phyloP scores from a whole-genome alignment of 1,140 invertebrate species.

The Campoletis sonorensis region DNA sequence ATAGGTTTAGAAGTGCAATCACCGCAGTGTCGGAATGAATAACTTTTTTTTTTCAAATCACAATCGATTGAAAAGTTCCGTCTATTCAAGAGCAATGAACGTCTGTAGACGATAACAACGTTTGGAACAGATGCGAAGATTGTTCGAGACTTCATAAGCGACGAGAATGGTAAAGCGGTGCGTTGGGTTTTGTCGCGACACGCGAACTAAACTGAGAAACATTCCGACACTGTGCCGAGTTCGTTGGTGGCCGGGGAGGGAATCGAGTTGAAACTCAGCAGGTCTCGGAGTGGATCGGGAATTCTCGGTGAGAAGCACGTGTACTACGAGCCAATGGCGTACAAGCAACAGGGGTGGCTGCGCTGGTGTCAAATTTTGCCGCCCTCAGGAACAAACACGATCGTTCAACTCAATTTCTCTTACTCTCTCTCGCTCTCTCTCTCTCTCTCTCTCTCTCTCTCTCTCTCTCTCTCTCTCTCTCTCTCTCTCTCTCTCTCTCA shows the following conservation, averaged over 20 bases:
- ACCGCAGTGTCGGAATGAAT: no score
- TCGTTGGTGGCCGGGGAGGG: slow-evolving; percentile 14
- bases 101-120: not conserved
- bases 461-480: no score
- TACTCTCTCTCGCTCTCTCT: no score
- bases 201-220: slow-evolving; percentile 70
- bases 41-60: no score
- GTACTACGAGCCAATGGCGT: slow-evolving; percentile 54
- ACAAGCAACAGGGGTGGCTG: slow-evolving; percentile 24
- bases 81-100: no score
- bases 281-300: slow-evolving; percentile 62
- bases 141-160: not conserved
- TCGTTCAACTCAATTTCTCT: slow-evolving; percentile 10
- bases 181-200: slow-evolving; percentile 56
- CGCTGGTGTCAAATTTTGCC: slow-evolving; percentile 52
- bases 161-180: slow-evolving; percentile 6
- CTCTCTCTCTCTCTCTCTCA: no score
- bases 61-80: no score
- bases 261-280: slow-evolving; percentile 62
- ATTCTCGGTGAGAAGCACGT: slow-evolving; percentile 69
- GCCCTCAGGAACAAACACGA: slow-evolving; percentile 32
- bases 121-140: slow-evolving; percentile 13
- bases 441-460: no score
- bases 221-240: slow-evolving; percentile 66
- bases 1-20: no score